Percentiles rank a stretch among this genome's conserved stretches.
phyloP scores from a whole-genome alignment of 2,888 invertebrate species.

The Euplexia lucipara region DNA sequence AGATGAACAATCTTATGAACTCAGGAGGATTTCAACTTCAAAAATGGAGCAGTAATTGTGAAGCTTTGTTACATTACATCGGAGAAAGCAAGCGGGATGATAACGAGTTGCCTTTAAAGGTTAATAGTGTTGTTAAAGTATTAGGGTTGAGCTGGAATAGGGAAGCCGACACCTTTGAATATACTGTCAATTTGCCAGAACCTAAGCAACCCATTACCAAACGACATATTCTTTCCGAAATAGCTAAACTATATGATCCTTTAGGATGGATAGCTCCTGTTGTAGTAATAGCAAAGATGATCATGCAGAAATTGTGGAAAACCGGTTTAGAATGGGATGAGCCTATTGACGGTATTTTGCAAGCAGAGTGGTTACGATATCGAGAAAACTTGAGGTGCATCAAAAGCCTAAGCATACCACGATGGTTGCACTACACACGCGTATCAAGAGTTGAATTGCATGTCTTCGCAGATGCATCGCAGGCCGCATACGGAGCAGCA shows the following conservation, averaged over 20 bases:
- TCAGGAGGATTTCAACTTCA: constrained; percentile 54
- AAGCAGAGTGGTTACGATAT: no score
- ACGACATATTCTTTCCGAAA: no score
- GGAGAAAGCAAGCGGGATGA: constrained; percentile 1
- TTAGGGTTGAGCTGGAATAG: constrained; percentile 29
- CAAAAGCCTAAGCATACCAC: not conserved
- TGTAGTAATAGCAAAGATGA: no score
- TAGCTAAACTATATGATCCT: no score
- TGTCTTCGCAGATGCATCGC: constrained; percentile 13
- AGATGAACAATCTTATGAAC: constrained; percentile 48
- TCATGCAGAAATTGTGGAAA: constrained; percentile 19
- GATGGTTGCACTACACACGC: constrained; percentile 19
- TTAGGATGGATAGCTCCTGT: no score
- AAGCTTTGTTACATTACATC: constrained; percentile 9
- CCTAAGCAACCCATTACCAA: no score
- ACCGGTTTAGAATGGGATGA: constrained; percentile 22
- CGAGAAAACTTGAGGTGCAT: not conserved
- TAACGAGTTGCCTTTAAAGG: constrained; percentile 8
- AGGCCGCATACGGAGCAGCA: no score
- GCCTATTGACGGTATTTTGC: no score
- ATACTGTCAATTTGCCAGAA: constrained; percentile 1
- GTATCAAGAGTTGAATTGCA: constrained; percentile 1
- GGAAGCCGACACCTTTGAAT: constrained; percentile 8
- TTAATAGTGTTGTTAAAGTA: constrained; percentile 15
- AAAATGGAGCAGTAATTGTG: constrained; percentile 56